Evolutionary conservation across 1,140 invertebrate genomes (phyloP).

Genomic region (Zaprionus ornatus): DNA sequence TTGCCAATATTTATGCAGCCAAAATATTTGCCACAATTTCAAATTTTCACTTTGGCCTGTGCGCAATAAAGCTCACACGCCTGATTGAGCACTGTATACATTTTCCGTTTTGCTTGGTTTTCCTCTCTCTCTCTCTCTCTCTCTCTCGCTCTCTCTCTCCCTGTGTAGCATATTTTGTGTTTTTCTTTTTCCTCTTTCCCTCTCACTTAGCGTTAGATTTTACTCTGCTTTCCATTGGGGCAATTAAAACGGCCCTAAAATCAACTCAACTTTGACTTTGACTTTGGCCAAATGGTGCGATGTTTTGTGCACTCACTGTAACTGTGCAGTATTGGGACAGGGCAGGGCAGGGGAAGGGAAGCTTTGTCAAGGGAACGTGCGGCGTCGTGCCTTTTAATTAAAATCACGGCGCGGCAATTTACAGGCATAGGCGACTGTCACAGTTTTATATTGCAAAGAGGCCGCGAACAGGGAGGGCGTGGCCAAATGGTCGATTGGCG

Average conservation of each 20-base stretch:
- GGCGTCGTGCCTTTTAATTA: slow-evolving; percentile 65
- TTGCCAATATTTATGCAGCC: slow-evolving; percentile 67
- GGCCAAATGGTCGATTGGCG: slow-evolving; percentile 30
- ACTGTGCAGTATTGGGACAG: neutral
- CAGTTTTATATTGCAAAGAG: slow-evolving; percentile 35
- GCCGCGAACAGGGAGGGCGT: neutral
- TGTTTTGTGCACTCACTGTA: slow-evolving; percentile 53
- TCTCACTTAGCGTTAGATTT: neutral
- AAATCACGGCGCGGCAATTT: slow-evolving; percentile 73
- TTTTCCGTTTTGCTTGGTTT: slow-evolving; percentile 40
- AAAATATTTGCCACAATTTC: slow-evolving; percentile 68
- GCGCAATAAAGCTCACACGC: slow-evolving; percentile 58
- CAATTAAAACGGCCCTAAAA: slow-evolving; percentile 71
- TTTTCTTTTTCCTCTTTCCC: slow-evolving; percentile 3
- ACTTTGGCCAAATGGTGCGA: slow-evolving; percentile 32
- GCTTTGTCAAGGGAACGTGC: neutral
- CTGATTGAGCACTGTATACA: slow-evolving; percentile 75
- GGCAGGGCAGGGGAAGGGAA: slow-evolving; percentile 15
- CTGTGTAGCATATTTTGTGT: no score
- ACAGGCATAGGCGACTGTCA: slow-evolving; percentile 50
- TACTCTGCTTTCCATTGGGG: slow-evolving; percentile 33
- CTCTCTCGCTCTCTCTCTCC: slow-evolving; percentile 4
- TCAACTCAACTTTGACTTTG: slow-evolving; percentile 77
- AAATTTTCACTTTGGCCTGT: slow-evolving; percentile 23
- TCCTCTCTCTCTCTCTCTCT: neutral